Evolutionary conservation across 2,797 vertebrate species (phyloP).

Genomic region (Esox masquinongy): DNA sequence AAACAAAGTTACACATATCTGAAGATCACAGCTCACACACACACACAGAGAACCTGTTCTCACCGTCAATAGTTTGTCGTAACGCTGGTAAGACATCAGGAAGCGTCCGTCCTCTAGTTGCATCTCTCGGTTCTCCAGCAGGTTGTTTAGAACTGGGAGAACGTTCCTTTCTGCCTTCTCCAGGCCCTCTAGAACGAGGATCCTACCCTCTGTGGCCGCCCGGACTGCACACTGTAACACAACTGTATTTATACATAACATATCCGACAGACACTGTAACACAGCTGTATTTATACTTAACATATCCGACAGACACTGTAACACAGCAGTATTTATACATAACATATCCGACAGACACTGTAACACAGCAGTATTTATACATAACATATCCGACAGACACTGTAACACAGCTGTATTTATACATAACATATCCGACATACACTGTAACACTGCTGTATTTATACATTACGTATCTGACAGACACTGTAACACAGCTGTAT

Average conservation of each 20-base stretch:
- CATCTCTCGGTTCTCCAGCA: conserved; percentile 97
- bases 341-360: conserved; percentile 6
- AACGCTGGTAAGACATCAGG: conserved; percentile 91
- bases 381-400: no score
- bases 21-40: not conserved
- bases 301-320: conserved; percentile 6
- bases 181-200: conserved; percentile 92
- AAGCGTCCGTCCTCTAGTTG: conserved; percentile 98
- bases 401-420: no score
- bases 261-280: conserved; percentile 6
- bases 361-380: not conserved
- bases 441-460: no score
- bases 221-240: conserved; percentile 77
- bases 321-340: not conserved
- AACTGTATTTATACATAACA: not conserved
- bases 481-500: no score
- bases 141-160: conserved; percentile 93
- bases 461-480: no score
- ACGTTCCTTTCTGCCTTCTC: conserved; percentile 97
- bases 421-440: no score
- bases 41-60: conserved; percentile 16
- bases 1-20: not conserved
- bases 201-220: conserved; percentile 90
- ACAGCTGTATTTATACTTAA: not conserved
- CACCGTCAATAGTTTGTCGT: conserved; percentile 93